Evolutionary conservation across 2,888 invertebrate genomes (phyloP).

Genomic region (Dasysyrphus tricinctus): DNA sequence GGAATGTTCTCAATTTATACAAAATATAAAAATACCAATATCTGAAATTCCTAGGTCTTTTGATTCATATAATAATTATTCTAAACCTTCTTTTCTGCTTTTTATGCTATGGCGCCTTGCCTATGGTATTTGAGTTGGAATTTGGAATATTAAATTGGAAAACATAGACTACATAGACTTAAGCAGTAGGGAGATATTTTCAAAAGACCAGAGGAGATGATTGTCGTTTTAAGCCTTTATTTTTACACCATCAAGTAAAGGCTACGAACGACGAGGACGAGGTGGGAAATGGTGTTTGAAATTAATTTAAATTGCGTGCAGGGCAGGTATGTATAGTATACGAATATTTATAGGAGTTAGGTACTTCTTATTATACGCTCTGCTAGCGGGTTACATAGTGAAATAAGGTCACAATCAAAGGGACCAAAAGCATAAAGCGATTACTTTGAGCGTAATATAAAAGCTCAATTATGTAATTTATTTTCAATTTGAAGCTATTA

Average conservation of each 20-base stretch:
- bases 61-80: slow-evolving; percentile 64
- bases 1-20: slow-evolving; percentile 28
- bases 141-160: slow-evolving; percentile 39
- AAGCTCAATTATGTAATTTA: slow-evolving; percentile 71
- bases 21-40: slow-evolving; percentile 33
- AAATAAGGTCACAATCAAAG: slow-evolving; percentile 42
- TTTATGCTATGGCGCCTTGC: neutral
- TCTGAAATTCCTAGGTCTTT: slow-evolving; percentile 37
- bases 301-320: slow-evolving; percentile 70
- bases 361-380: neutral
- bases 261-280: neutral
- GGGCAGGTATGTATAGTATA: slow-evolving; percentile 1
- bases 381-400: neutral
- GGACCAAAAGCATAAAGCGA: slow-evolving; percentile 2
- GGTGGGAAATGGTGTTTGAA: slow-evolving; percentile 57
- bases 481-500: slow-evolving; percentile 65
- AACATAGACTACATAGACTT: neutral
- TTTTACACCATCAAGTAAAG: slow-evolving; percentile 2
- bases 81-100: neutral
- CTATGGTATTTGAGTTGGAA: slow-evolving; percentile 6
- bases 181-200: slow-evolving; percentile 39
- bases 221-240: slow-evolving; percentile 28
- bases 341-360: neutral
- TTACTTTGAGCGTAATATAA: slow-evolving; percentile 58
- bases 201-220: slow-evolving; percentile 24